These are phyloP conservation scores for Augochlora pura DNA, from an alignment of 1,140 invertebrate species.

Conservation along the genomic window DNA sequence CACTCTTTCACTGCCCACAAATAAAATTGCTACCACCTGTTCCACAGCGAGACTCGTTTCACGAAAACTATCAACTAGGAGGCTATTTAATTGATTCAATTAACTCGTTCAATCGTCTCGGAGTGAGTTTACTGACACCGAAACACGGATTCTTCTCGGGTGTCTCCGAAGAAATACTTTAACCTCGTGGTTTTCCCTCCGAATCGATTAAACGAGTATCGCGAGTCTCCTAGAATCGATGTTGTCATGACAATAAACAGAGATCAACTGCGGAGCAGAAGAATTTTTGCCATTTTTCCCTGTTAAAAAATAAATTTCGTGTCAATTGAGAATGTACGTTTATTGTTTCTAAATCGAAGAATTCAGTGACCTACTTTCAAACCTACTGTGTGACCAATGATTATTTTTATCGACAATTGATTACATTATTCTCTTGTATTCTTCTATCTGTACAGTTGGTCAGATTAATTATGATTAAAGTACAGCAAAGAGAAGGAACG, in stretches of 20 bases:
- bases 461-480: too few relatives aligned
- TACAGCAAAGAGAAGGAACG: background rate
- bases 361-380: too few relatives aligned
- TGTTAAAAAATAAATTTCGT: too few relatives aligned
- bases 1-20: background rate
- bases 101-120: too few relatives aligned
- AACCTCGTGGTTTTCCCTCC: background rate
- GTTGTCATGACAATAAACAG: conserved; percentile 49
- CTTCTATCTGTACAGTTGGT: too few relatives aligned
- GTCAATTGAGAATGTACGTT: too few relatives aligned
- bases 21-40: background rate
- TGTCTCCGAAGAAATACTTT: background rate
- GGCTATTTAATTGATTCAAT: background rate
- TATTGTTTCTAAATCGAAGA: too few relatives aligned
- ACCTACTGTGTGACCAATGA: too few relatives aligned
- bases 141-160: background rate
- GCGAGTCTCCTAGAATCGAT: background rate
- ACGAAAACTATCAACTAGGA: background rate
- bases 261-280: background rate
- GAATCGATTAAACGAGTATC: conserved; percentile 24
- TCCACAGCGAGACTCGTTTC: background rate
- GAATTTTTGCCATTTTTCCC: background rate
- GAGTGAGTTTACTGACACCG: too few relatives aligned
- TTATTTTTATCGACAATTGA: too few relatives aligned
- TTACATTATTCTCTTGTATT: too few relatives aligned